Conservation (phyloP, 1,140 invertebrate genomes). For the Drosophila watanabei region DNA sequence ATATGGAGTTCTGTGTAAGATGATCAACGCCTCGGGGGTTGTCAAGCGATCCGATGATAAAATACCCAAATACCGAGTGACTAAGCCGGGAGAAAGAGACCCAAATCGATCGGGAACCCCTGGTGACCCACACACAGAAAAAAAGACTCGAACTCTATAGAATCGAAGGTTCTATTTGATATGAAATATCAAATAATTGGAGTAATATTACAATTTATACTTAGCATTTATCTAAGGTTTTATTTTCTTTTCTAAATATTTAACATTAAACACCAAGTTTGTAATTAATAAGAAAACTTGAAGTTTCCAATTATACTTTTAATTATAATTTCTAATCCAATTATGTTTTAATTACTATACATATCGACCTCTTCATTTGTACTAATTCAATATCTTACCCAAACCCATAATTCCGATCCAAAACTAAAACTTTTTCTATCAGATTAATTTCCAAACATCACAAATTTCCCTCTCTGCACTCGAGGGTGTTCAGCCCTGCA, state of each 20-base stretch:
- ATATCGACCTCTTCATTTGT: background rate
- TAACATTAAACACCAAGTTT: background rate
- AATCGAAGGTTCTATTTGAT: background rate
- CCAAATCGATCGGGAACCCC: background rate
- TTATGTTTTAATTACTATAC: no score
- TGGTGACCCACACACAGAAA: background rate
- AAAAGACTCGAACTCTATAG: background rate
- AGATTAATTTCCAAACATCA: background rate
- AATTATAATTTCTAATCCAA: background rate
- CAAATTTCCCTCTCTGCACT: background rate
- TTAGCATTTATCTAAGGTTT: background rate
- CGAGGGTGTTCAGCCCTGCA: background rate
- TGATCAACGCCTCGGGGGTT: constrained; percentile 23
- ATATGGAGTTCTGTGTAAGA: constrained; percentile 26
- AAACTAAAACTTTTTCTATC: background rate
- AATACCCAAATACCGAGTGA: constrained; percentile 20
- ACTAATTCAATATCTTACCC: no score
- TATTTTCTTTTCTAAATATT: background rate
- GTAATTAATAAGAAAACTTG: background rate
- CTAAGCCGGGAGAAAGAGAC: constrained; percentile 11
- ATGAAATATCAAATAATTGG: no score
- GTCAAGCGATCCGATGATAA: constrained; percentile 25
- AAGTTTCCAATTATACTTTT: background rate
- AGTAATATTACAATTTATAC: no score
- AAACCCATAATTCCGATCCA: no score